phyloP scores from a whole-genome alignment of 2,797 vertebrate genomes.

The Fratercula arctica region DNA sequence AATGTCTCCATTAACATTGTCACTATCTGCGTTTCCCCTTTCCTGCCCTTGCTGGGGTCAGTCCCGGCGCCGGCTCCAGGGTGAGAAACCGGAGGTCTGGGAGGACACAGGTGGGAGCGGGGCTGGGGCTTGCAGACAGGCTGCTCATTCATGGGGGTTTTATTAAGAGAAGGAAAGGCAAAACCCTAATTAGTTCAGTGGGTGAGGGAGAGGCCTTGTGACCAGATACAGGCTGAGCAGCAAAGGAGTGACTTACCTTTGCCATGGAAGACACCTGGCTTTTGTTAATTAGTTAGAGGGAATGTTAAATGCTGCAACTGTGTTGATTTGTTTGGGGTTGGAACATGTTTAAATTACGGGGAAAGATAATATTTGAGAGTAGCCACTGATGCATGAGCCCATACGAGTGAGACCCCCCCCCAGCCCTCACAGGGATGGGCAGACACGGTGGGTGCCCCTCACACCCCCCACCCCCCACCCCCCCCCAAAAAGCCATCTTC shows the following conservation, averaged over 20 bases:
- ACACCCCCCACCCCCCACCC: fast-evolving
- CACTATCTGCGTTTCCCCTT: neutral
- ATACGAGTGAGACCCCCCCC: neutral
- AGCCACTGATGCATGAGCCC: neutral
- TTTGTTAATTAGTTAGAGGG: neutral
- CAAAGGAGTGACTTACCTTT: neutral
- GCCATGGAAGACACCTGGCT: neutral
- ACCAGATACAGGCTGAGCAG: neutral
- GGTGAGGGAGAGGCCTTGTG: conserved; percentile 23
- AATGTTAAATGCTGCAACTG: neutral
- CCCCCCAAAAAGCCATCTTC: neutral
- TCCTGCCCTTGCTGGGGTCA: neutral
- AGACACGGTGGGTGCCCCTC: neutral
- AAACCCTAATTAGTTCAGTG: conserved; percentile 19
- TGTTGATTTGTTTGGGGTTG: neutral
- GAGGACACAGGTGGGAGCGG: neutral
- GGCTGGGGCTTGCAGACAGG: neutral
- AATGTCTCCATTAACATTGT: neutral
- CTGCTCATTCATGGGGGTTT: neutral
- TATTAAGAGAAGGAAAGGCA: conserved; percentile 5
- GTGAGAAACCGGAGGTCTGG: neutral
- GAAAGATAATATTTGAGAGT: neutral
- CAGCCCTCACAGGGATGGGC: neutral
- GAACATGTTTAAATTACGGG: neutral
- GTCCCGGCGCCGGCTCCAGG: neutral